phyloP scores from a whole-genome alignment of 2,113 vertebrate species.

The Vulpes vulpes region DNA sequence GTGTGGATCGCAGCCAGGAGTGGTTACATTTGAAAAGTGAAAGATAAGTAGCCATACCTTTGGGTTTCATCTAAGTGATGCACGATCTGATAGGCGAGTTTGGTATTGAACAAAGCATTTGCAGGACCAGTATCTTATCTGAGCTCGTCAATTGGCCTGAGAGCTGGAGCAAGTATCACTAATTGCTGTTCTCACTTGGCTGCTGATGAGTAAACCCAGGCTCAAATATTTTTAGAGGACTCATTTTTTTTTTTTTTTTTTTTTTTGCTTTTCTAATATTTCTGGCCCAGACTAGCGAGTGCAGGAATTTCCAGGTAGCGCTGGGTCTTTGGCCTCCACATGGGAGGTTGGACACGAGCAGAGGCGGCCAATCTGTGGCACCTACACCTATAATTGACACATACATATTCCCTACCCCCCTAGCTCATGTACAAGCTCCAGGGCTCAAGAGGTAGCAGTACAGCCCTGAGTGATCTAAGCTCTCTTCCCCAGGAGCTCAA shows the following conservation, averaged over 20 bases:
- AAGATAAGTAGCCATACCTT: neutral
- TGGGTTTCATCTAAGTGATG: neutral
- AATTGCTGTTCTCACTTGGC: constrained; percentile 29
- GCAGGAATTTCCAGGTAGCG: neutral
- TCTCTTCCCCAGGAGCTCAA: neutral
- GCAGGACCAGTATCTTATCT: neutral
- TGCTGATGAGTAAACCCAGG: neutral
- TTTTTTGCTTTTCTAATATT: constrained; percentile 43
- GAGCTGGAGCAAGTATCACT: neutral
- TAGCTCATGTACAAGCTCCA: neutral
- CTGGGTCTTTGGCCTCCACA: neutral
- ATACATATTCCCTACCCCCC: rapidly evolving
- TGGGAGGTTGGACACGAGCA: neutral
- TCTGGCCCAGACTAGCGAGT: neutral
- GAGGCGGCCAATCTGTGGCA: neutral
- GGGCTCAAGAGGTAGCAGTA: neutral
- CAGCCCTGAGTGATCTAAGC: neutral
- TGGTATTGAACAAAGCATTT: neutral
- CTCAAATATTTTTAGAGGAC: constrained; percentile 22
- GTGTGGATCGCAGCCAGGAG: neutral
- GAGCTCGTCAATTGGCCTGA: neutral
- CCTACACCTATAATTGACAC: neutral
- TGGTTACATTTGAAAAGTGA: neutral
- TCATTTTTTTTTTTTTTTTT: constrained; percentile 16
- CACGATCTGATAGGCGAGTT: neutral